Conservation (phyloP, 1,140 invertebrate species). For the Brachystomella parvula region DNA sequence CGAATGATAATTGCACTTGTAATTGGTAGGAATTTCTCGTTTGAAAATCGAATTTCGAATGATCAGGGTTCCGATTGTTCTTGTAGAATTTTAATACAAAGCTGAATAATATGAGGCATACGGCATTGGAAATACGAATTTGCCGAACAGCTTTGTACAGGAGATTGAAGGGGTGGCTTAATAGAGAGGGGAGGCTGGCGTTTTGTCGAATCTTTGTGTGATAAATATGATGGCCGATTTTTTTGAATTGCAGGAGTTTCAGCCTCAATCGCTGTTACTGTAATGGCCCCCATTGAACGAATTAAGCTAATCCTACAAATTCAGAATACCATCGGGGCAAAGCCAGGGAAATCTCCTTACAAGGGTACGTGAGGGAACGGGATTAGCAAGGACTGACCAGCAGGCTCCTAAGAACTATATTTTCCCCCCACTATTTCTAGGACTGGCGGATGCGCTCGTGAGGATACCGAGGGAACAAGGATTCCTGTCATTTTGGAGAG, state of each 20-base stretch:
- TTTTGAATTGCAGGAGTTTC: slow-evolving; percentile 66
- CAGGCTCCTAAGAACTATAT: not conserved
- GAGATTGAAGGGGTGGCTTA: not conserved
- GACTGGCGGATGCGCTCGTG: slow-evolving; percentile 11
- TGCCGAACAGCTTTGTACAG: not conserved
- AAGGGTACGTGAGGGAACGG: slow-evolving; percentile 55
- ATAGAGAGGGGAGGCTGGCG: too few species aligned
- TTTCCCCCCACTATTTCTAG: not conserved
- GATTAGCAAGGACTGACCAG: not conserved
- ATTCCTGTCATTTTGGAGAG: slow-evolving; percentile 28
- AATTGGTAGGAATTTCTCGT: too few species aligned
- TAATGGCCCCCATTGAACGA: slow-evolving; percentile 82
- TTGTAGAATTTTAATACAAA: not conserved
- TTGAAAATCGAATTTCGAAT: too few species aligned
- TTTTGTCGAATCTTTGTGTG: too few species aligned
- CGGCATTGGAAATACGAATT: not conserved
- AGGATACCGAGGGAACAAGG: slow-evolving; percentile 31
- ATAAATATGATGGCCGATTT: slow-evolving; percentile 18
- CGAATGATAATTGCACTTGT: too few species aligned
- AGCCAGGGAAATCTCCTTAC: slow-evolving; percentile 65
- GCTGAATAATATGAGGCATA: not conserved
- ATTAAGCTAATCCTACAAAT: slow-evolving; percentile 87
- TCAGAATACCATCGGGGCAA: slow-evolving; percentile 75
- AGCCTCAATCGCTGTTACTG: slow-evolving; percentile 80
- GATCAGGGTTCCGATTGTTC: too few species aligned